Percentiles rank a stretch among this genome's conserved stretches.
Conservation (phyloP, 2,113 vertebrate genomes). For the Nannobrachium achirus region DNA sequence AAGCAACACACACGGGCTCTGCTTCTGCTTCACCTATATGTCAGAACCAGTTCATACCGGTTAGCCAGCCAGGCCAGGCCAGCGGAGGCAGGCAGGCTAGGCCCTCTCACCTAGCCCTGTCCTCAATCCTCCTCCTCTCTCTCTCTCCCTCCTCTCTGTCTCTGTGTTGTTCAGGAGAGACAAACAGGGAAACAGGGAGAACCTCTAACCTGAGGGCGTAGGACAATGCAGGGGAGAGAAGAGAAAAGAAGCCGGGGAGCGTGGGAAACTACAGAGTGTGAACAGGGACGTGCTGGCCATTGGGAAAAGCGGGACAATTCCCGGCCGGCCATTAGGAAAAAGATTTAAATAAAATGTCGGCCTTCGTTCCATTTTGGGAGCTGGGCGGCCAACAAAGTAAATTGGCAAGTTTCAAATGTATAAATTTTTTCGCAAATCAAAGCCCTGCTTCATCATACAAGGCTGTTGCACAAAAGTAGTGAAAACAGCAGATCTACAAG, state of each 20-base stretch:
- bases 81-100: constrained; percentile 57
- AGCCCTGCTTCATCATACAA: no score
- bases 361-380: no score
- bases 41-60: constrained; percentile 92
- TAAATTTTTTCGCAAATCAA: no score
- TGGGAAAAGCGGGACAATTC: no score
- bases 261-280: constrained; percentile 63
- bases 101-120: constrained; percentile 75
- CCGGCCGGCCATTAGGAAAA: no score
- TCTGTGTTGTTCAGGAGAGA: constrained; percentile 70
- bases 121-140: constrained; percentile 30
- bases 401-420: no score
- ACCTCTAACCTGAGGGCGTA: constrained; percentile 85
- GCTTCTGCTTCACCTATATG: constrained; percentile 76
- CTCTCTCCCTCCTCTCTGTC: constrained; percentile 20
- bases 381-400: no score
- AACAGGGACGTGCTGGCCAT: constrained; percentile 44
- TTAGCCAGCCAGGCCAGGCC: constrained; percentile 80
- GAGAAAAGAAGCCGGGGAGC: constrained; percentile 64
- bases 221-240: constrained; percentile 68
- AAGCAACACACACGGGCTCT: constrained; percentile 82
- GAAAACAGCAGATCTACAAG: no score
- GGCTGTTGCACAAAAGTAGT: no score
- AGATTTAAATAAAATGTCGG: no score
- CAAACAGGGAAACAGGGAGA: constrained; percentile 77